Evolutionary conservation across 2,888 invertebrate species (phyloP).

Genomic region (Ditylenchus weischeri): DNA sequence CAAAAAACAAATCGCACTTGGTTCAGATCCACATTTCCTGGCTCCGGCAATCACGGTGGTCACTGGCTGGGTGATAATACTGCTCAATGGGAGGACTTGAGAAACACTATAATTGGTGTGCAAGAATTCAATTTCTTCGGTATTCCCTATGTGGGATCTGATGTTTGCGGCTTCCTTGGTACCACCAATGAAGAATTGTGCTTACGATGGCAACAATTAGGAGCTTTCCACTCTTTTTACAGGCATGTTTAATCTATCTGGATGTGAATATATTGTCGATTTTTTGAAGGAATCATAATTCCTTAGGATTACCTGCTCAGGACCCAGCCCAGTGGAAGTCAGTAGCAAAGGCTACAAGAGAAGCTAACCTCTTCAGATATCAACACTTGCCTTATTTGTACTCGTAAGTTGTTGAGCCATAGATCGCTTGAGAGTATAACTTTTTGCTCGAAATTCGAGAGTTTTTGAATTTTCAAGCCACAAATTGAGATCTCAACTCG

Average conservation of each 20-base stretch:
- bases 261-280: background rate
- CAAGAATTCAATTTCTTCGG: conserved; percentile 59
- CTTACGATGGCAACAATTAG: conserved; percentile 66
- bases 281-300: conserved; percentile 52
- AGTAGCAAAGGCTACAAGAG: conserved; percentile 49
- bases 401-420: conserved; percentile 28
- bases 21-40: conserved; percentile 36
- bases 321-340: conserved; percentile 55
- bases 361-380: conserved; percentile 54
- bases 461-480: too few species aligned
- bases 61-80: conserved; percentile 80
- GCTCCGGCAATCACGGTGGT: conserved; percentile 57
- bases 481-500: too few species aligned
- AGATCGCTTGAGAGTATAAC: too few species aligned
- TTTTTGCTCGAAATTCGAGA: too few species aligned
- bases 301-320: conserved; percentile 40
- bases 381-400: conserved; percentile 55
- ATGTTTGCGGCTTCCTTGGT: conserved; percentile 63
- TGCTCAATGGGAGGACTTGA: conserved; percentile 75
- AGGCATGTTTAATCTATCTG: conserved; percentile 24
- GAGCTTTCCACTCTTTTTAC: conserved; percentile 54
- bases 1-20: too few species aligned
- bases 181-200: conserved; percentile 64
- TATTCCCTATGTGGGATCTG: conserved; percentile 59
- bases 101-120: conserved; percentile 41